Base-by-base conservation (phyloP, 2,113 vertebrate species). In the Nyctibius bracteatus region DNA sequence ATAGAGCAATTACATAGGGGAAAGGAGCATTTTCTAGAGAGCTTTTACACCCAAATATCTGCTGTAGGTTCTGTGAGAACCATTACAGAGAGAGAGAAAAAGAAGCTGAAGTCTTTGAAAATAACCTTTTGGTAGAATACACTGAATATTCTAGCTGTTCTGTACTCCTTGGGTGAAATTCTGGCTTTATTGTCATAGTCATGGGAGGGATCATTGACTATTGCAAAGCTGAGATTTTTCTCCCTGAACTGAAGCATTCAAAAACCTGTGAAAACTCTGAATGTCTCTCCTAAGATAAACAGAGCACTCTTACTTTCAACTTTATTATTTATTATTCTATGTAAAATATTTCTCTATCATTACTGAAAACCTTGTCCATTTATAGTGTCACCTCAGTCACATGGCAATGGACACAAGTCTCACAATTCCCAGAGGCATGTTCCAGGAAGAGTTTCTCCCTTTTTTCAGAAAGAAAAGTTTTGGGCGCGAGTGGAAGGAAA, bases 81-180 rank as follows among this genome's bases (percentile, higher is more conserved):
- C 41, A 18, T 81, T 93, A 84, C 12, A 90, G 57, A 91, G 14
- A 87, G 6, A 75, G 81, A 85, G 27, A 95, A 91, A 80, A 90
- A 54, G 41, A 94, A 82, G 71, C 16, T 43, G 3, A 91, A 89
- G 22, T 70, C 54, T 93, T 90, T 94, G 90, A 95, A 82, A 94
- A 66, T 86, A 96, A 90, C 54, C 87, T 94, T 85, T 87, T 87
- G 37, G 23, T 71, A 94, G 78, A 82, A 92, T 35, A 77, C 12
- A 70, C n/a, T 88, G 62, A 79, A 74, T 83, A 93, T 83, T 85
- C 81, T 88, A 66, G 46, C 23, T 62, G 33, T 81, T 86, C 74
- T 85, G 8, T 70, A 86, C 54, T 80, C 31, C 67, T 94, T 77
- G 23, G 46, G 70, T 88, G 58, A 95, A 93, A 95, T 59, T 68